Conservation (phyloP, 2,797 vertebrate genomes). For the Manis pentadactyla region DNA sequence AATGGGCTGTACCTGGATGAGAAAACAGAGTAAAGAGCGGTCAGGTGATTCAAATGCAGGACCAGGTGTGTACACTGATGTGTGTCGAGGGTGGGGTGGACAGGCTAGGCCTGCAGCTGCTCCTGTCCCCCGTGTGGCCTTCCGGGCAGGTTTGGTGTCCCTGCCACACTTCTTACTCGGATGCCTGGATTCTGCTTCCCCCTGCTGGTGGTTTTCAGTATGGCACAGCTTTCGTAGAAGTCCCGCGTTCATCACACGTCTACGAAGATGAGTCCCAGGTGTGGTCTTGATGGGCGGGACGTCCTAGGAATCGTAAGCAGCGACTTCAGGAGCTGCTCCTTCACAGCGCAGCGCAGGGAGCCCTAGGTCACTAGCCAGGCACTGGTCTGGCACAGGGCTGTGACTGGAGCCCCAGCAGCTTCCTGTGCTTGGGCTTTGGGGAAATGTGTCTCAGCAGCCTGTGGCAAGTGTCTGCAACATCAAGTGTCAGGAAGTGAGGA, state of each 20-base stretch:
- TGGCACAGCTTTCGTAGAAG: neutral
- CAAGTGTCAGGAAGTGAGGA: neutral
- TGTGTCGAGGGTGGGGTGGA: rapidly evolving
- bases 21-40: neutral
- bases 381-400: too few species aligned
- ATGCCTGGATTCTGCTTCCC: constrained; percentile 85
- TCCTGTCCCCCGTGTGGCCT: rapidly evolving
- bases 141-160: neutral
- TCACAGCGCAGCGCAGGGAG: neutral
- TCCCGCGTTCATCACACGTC: neutral
- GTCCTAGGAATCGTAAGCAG: neutral
- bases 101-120: rapidly evolving
- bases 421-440: neutral
- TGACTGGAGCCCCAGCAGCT: neutral
- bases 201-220: constrained; percentile 79
- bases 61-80: neutral
- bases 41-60: neutral
- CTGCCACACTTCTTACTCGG: rapidly evolving
- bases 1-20: neutral
- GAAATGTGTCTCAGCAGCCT: neutral
- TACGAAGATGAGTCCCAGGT: neutral
- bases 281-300: too few species aligned
- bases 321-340: neutral
- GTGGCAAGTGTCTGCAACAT: neutral
- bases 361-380: neutral